Evolutionary conservation across 2,797 vertebrate species (phyloP).

Genomic region (Myotis findleyi): DNA sequence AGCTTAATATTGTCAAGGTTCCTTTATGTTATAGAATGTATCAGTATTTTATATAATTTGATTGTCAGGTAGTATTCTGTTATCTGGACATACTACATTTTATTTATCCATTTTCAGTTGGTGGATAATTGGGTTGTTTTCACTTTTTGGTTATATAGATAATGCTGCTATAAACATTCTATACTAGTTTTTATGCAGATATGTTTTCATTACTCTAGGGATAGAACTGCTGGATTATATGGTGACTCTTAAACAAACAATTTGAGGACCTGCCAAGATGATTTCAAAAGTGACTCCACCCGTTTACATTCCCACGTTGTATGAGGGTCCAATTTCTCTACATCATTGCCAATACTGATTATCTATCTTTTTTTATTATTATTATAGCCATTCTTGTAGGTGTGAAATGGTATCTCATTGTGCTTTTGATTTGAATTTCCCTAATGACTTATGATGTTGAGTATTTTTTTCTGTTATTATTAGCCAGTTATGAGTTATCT

Average conservation of each 20-base stretch:
- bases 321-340: background rate
- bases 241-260: background rate
- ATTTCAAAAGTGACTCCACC: background rate
- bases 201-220: background rate
- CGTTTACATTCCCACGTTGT: background rate
- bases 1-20: background rate
- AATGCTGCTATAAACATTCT: background rate
- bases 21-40: background rate
- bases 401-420: background rate
- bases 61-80: slow-evolving; percentile 10
- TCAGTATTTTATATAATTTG: slow-evolving; percentile 13
- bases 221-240: background rate
- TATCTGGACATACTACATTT: background rate
- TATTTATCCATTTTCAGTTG: background rate
- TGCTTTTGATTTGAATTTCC: background rate
- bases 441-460: background rate
- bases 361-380: background rate
- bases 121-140: background rate
- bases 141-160: background rate
- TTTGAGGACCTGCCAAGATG: background rate
- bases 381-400: background rate
- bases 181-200: background rate
- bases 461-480: background rate
- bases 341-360: background rate
- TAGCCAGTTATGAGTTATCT: background rate